Conservation (phyloP, 2,113 vertebrate species). For the Psettodes erumei region DNA sequence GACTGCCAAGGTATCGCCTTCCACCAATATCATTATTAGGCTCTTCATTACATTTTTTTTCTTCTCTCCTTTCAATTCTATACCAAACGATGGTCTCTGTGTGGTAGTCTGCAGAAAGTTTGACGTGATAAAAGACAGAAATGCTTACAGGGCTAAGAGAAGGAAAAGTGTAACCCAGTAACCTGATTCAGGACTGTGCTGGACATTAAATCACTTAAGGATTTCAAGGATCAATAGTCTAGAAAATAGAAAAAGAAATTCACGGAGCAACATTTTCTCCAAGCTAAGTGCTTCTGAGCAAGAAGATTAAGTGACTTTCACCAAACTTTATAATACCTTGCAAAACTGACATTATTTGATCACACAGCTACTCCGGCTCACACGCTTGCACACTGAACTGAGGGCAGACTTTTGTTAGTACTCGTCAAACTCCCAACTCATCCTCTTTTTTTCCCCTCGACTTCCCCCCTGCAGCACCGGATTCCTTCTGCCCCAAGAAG, state of each 20-base stretch:
- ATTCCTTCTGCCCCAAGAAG: constrained; percentile 94
- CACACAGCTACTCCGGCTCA: no score
- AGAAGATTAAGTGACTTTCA: not conserved
- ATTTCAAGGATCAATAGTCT: not conserved
- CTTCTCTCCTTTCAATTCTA: not conserved
- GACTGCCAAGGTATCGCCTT: constrained; percentile 95
- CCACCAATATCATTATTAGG: constrained; percentile 64
- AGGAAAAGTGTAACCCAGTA: no score
- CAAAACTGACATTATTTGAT: not conserved
- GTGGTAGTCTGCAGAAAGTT: not conserved
- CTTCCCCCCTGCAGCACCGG: constrained; percentile 86
- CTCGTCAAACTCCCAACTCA: not conserved
- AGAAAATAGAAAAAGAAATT: not conserved
- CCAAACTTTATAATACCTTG: constrained; percentile 7
- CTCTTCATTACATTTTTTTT: constrained; percentile 37
- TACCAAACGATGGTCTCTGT: not conserved
- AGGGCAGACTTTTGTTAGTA: not conserved
- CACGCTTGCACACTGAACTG: no score
- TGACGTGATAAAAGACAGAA: no score
- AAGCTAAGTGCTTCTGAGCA: not conserved
- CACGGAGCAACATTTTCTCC: not conserved
- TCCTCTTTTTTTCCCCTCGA: not conserved
- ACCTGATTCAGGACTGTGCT: no score
- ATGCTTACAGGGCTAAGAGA: no score
- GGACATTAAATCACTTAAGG: no score